These are phyloP conservation scores for Leucopternis melanops DNA, from an alignment of 2,113 vertebrate genomes.

Conservation along the genomic window DNA sequence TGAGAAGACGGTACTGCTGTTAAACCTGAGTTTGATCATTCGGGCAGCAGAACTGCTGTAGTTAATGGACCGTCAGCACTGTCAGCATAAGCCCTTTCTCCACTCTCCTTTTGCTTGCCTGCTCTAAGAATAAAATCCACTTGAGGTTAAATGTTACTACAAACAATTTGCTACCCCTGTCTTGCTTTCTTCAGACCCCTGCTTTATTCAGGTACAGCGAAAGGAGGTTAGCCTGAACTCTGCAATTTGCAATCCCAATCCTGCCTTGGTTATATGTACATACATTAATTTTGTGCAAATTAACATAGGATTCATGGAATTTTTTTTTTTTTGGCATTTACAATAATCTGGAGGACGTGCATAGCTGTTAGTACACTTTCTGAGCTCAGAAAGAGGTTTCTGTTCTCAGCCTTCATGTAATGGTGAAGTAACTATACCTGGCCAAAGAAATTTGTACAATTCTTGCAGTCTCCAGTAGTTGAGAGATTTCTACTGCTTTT, in stretches of 20 bases:
- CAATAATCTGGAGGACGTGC: neutral
- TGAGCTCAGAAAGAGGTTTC: neutral
- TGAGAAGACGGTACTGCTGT: neutral
- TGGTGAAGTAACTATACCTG: neutral
- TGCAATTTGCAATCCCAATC: neutral
- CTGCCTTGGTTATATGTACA: neutral
- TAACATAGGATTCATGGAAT: neutral
- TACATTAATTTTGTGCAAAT: neutral
- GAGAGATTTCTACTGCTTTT: neutral
- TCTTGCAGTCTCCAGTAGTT: neutral
- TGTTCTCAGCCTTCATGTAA: neutral
- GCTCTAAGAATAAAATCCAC: neutral
- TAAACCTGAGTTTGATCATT: conserved; percentile 13
- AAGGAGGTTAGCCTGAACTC: neutral
- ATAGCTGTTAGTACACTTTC: neutral
- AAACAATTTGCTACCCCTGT: neutral
- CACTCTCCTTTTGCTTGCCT: neutral
- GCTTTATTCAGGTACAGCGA: neutral
- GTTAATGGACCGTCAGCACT: neutral
- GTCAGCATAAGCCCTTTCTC: neutral
- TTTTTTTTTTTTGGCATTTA: neutral
- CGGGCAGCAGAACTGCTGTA: neutral
- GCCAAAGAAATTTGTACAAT: neutral
- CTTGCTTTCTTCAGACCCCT: neutral
- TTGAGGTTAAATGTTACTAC: neutral